Percentiles rank a stretch among this genome's conserved stretches.
Evolutionary conservation across 2,888 invertebrate genomes (phyloP).

Genomic region (Amphipoea oculea): DNA sequence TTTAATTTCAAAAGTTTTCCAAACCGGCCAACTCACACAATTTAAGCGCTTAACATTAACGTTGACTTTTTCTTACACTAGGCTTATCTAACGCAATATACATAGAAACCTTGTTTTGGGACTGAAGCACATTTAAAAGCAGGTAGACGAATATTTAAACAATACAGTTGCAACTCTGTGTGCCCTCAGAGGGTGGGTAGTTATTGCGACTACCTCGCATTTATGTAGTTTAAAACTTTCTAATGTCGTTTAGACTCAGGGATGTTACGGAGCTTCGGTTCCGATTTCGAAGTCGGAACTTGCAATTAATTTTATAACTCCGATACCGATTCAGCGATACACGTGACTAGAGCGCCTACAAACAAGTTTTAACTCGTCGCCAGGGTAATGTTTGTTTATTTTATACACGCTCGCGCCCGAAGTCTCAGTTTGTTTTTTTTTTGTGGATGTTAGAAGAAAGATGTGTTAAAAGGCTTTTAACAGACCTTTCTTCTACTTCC

Average conservation of each 20-base stretch:
- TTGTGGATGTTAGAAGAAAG: too few species aligned
- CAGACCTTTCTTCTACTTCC: too few species aligned
- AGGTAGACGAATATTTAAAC: conserved; percentile 38
- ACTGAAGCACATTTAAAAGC: conserved; percentile 52
- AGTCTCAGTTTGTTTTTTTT: too few species aligned
- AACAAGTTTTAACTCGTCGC: too few species aligned
- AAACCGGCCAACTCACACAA: conserved; percentile 41
- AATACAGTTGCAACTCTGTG: conserved; percentile 50
- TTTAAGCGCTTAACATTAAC: conserved; percentile 46
- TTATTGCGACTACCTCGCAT: conserved; percentile 6
- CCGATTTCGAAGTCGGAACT: too few species aligned
- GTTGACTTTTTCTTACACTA: conserved; percentile 61
- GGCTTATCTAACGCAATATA: conserved; percentile 56
- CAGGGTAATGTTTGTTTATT: too few species aligned
- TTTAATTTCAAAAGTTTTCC: conserved; percentile 22
- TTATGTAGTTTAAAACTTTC: neutral
- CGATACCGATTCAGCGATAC: too few species aligned
- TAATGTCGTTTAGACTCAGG: neutral
- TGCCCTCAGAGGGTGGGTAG: neutral
- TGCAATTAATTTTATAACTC: too few species aligned
- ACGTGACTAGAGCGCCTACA: too few species aligned
- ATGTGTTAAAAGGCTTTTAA: too few species aligned
- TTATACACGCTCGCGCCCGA: too few species aligned
- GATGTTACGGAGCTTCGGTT: too few species aligned
- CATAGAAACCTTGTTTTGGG: conserved; percentile 56